A percentile compares a stretch with the other conserved stretches of the same genome.
These are phyloP conservation scores for Galbula dea DNA, from an alignment of 2,113 vertebrate genomes.

Conservation along the genomic window DNA sequence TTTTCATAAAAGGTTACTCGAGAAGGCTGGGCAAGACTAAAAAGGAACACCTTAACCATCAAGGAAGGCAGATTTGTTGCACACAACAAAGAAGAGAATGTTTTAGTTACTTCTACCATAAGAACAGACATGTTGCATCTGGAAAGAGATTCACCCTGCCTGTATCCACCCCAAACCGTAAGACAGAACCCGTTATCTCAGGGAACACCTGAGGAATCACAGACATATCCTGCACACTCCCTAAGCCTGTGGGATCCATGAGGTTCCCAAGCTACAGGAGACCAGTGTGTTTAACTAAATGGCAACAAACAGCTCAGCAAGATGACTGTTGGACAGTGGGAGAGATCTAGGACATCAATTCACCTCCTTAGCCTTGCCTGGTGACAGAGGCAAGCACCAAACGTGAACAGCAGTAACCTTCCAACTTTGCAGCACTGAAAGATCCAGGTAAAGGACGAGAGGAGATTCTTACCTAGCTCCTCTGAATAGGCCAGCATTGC, in stretches of 20 bases:
- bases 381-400: neutral
- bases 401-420: neutral
- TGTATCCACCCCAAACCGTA: neutral
- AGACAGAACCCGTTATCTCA: neutral
- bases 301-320: accelerated
- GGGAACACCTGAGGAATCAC: neutral
- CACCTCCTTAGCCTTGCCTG: neutral
- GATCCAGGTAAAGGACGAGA: neutral
- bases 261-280: neutral
- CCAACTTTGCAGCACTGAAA: neutral
- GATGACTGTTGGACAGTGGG: neutral
- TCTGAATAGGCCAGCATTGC: neutral
- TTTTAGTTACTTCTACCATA: neutral
- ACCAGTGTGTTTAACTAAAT: neutral
- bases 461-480: neutral
- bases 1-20: neutral
- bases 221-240: neutral
- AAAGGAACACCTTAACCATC: neutral
- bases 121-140: neutral
- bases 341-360: neutral
- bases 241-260: neutral
- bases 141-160: neutral
- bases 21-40: neutral
- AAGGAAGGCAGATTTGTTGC: neutral
- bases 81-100: neutral